Percentiles rank a stretch among this genome's conserved stretches.
phyloP scores from a whole-genome alignment of 2,113 vertebrate genomes.

The Chauna torquata region DNA sequence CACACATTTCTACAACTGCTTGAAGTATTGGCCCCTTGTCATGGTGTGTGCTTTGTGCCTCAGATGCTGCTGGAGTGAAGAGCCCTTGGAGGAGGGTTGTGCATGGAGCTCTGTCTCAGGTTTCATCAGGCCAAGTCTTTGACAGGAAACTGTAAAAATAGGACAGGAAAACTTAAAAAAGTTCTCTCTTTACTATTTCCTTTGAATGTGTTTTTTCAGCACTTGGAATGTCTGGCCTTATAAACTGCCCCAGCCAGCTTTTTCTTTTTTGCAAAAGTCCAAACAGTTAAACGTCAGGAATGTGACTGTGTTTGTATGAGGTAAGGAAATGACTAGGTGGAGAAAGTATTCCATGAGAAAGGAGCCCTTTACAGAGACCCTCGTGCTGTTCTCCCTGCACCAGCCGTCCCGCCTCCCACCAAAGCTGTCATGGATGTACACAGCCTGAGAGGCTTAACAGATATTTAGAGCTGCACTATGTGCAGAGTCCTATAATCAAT shows the following conservation, averaged over 20 bases:
- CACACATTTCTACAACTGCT: not conserved
- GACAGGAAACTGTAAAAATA: constrained; percentile 54
- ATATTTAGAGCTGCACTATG: not conserved
- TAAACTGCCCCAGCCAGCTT: constrained; percentile 14
- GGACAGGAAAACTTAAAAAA: constrained; percentile 51
- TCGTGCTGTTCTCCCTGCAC: not conserved
- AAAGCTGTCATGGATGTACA: not conserved
- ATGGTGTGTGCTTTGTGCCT: not conserved
- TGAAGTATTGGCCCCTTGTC: fast-evolving
- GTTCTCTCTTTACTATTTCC: constrained; percentile 40
- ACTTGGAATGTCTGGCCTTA: constrained; percentile 56
- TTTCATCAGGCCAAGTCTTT: not conserved
- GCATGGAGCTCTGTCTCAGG: not conserved
- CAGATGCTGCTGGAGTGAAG: not conserved
- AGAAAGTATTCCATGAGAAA: constrained; percentile 54
- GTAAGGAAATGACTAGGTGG: constrained; percentile 59
- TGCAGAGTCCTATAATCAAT: fast-evolving
- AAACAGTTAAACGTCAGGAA: constrained; percentile 59
- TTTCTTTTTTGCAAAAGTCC: constrained; percentile 18
- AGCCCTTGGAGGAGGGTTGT: not conserved
- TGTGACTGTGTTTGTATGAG: constrained; percentile 48
- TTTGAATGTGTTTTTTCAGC: constrained; percentile 51
- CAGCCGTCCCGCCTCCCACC: not conserved
- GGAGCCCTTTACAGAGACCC: constrained; percentile 23
- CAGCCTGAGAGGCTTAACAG: not conserved